phyloP scores from a whole-genome alignment of 2,113 vertebrate species.

The Megaceryle torquata region DNA sequence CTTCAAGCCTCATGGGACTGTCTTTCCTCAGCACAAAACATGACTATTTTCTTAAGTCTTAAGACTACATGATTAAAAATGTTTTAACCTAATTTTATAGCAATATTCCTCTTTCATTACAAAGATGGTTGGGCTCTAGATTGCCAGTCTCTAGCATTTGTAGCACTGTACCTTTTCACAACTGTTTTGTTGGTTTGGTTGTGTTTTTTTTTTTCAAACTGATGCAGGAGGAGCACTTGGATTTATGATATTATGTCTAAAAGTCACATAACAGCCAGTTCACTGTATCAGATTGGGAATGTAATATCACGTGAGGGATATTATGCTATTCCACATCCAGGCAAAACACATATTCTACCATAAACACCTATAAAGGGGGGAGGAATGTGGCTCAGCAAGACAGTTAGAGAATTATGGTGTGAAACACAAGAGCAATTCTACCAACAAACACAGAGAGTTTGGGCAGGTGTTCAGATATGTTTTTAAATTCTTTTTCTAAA shows the following conservation, averaged over 20 bases:
- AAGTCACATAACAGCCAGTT: neutral
- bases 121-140: neutral
- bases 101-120: neutral
- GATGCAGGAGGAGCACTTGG: neutral
- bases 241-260: neutral
- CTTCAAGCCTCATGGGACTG: neutral
- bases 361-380: neutral
- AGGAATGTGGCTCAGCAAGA: neutral
- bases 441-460: neutral
- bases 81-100: neutral
- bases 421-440: neutral
- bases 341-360: neutral
- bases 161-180: neutral
- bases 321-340: neutral
- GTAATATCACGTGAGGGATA: neutral
- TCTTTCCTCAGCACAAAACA: neutral
- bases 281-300: neutral
- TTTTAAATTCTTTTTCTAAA: neutral
- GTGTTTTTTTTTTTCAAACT: neutral
- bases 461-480: neutral
- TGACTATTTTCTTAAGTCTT: neutral
- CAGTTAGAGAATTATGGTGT: neutral
- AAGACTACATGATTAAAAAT: neutral
- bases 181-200: neutral
- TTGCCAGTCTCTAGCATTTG: neutral